These are phyloP conservation scores for Pygmarrhopalites habei DNA, from an alignment of 1,140 invertebrate genomes.

Conservation along the genomic window DNA sequence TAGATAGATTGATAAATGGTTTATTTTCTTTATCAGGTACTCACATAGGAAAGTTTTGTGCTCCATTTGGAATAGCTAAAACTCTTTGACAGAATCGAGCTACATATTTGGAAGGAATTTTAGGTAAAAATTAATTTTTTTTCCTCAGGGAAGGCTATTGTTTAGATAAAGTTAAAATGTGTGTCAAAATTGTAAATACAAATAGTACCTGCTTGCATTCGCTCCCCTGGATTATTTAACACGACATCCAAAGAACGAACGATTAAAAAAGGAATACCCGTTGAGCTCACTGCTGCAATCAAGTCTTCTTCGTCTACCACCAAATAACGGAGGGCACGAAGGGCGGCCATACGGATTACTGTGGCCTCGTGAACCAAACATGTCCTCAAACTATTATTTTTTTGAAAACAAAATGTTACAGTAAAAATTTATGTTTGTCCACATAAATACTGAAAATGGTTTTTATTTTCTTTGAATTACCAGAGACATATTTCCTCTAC, in stretches of 20 bases:
- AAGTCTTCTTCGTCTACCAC: conserved; percentile 69
- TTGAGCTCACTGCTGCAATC: conserved; percentile 69
- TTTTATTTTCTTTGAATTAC: conserved; percentile 45
- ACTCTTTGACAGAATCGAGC: conserved; percentile 68
- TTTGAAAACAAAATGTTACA: too few species aligned
- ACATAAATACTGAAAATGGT: background rate
- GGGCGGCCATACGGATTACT: conserved; percentile 76
- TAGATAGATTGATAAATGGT: too few species aligned
- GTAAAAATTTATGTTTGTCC: background rate
- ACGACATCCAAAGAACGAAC: conserved; percentile 63
- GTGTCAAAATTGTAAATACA: too few species aligned
- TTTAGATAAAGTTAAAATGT: too few species aligned
- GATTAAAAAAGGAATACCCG: conserved; percentile 43
- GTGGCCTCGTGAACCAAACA: conserved; percentile 75
- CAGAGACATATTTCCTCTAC: conserved; percentile 72
- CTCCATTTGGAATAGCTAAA: conserved; percentile 41
- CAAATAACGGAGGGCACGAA: conserved; percentile 76
- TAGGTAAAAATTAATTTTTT: too few species aligned
- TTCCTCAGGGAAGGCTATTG: too few species aligned
- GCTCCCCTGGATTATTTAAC: conserved; percentile 75
- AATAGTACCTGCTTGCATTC: conserved; percentile 74
- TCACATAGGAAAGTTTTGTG: conserved; percentile 54
- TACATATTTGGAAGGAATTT: too few species aligned
- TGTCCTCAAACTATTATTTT: conserved; percentile 72
- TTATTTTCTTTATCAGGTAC: too few species aligned